phyloP scores from a whole-genome alignment of 2,797 vertebrate genomes.

The Clarias fuscus region DNA sequence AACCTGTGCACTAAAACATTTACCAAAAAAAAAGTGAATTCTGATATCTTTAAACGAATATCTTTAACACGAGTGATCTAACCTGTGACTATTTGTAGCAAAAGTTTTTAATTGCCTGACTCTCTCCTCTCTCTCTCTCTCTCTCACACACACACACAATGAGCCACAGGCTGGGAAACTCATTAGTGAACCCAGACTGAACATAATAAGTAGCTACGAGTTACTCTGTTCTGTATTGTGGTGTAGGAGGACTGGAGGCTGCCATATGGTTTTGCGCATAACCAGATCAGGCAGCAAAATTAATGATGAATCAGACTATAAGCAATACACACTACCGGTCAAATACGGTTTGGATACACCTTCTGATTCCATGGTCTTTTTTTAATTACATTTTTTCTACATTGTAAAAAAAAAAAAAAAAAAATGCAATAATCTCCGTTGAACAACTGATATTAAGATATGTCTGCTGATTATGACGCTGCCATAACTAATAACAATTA shows the following conservation, averaged over 20 bases:
- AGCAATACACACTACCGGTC: neutral
- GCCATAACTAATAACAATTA: too few relatives aligned
- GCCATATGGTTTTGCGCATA: slow-evolving; percentile 45
- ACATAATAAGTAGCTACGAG: slow-evolving; percentile 56
- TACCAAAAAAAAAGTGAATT: neutral
- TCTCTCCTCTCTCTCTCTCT: slow-evolving; percentile 57
- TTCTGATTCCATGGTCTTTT: too few relatives aligned
- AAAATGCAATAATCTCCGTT: too few relatives aligned
- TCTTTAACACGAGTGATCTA: neutral
- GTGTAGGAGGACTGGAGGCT: slow-evolving; percentile 57
- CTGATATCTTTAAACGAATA: neutral
- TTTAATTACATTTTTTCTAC: too few relatives aligned
- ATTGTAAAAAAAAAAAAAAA: too few relatives aligned
- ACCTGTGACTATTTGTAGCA: neutral
- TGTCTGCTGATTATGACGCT: too few relatives aligned
- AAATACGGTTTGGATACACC: too few relatives aligned
- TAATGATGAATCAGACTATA: neutral
- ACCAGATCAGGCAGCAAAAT: slow-evolving; percentile 21
- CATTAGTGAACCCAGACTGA: slow-evolving; percentile 65
- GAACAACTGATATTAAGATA: too few relatives aligned
- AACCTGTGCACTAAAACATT: slow-evolving; percentile 1
- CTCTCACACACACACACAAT: slow-evolving; percentile 48
- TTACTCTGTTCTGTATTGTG: slow-evolving; percentile 43
- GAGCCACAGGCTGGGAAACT: slow-evolving; percentile 67
- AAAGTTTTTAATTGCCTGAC: slow-evolving; percentile 61